These are phyloP conservation scores for Sebastes paucispinis DNA, from an alignment of 2,797 vertebrate species.

Conservation along the genomic window DNA sequence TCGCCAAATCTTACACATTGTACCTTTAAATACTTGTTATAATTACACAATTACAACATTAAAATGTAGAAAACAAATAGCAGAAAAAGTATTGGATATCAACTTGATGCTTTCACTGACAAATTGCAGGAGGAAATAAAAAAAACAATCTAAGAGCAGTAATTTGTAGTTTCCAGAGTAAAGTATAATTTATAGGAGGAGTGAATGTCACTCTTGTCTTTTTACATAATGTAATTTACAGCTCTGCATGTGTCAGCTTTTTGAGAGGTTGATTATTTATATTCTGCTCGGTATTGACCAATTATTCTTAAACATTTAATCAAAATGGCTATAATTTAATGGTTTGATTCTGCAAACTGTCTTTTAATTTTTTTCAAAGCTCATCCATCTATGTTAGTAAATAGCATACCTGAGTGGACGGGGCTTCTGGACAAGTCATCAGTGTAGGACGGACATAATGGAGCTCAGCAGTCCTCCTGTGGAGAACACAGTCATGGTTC, in stretches of 20 bases:
- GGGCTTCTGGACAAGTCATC: slow-evolving; percentile 30
- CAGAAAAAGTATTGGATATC: not conserved
- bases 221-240: slow-evolving; percentile 8
- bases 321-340: no score
- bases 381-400: slow-evolving; percentile 29
- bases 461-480: slow-evolving; percentile 29
- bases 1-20: no score
- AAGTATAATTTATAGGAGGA: not conserved
- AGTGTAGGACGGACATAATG: slow-evolving; percentile 18
- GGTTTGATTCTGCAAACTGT: no score
- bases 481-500: slow-evolving; percentile 28
- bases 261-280: not conserved
- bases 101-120: not conserved
- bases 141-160: not conserved
- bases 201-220: not conserved
- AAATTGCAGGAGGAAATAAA: not conserved
- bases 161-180: not conserved
- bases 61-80: not conserved
- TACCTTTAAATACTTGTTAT: no score
- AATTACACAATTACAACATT: not conserved
- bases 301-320: no score
- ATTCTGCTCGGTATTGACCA: no score
- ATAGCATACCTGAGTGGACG: slow-evolving; percentile 17
- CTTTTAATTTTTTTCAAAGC: no score
- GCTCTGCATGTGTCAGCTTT: slow-evolving; percentile 16